Conservation (phyloP, 1,140 invertebrate genomes). For the Saccostrea echinata region DNA sequence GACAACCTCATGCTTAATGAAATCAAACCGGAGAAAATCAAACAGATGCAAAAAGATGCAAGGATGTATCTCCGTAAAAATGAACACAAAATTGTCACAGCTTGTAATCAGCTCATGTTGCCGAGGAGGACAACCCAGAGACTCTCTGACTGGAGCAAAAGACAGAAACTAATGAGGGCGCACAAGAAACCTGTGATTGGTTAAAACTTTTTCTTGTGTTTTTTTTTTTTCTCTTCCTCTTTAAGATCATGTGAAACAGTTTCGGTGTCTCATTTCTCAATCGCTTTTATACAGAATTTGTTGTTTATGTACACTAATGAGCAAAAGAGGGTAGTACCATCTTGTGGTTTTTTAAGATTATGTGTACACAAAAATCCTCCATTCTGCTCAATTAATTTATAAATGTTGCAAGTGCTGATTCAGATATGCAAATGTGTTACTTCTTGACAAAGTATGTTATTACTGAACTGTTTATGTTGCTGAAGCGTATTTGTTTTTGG, state of each 20-base stretch:
- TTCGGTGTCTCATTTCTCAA: background rate
- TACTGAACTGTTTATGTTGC: no score
- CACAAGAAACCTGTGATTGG: slow-evolving; percentile 12
- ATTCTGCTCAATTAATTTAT: no score
- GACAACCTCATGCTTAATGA: slow-evolving; percentile 92
- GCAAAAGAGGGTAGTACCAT: no score
- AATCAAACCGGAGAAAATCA: slow-evolving; percentile 84
- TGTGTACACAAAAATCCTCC: no score
- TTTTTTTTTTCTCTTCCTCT: background rate
- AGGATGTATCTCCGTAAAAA: slow-evolving; percentile 89
- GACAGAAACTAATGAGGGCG: slow-evolving; percentile 18
- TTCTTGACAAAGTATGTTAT: no score
- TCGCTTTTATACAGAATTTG: background rate
- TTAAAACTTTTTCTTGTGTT: background rate
- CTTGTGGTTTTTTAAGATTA: no score
- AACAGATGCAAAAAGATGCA: slow-evolving; percentile 82
- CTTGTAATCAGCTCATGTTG: slow-evolving; percentile 81
- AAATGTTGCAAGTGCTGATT: no score
- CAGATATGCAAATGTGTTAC: no score
- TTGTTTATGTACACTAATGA: no score
- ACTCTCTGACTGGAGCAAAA: slow-evolving; percentile 55
- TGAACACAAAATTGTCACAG: slow-evolving; percentile 85
- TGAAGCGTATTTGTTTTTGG: no score
- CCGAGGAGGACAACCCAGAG: slow-evolving; percentile 67
- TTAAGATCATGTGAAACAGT: background rate